phyloP scores from a whole-genome alignment of 2,888 invertebrate genomes.

The Orthonevra nobilis region DNA sequence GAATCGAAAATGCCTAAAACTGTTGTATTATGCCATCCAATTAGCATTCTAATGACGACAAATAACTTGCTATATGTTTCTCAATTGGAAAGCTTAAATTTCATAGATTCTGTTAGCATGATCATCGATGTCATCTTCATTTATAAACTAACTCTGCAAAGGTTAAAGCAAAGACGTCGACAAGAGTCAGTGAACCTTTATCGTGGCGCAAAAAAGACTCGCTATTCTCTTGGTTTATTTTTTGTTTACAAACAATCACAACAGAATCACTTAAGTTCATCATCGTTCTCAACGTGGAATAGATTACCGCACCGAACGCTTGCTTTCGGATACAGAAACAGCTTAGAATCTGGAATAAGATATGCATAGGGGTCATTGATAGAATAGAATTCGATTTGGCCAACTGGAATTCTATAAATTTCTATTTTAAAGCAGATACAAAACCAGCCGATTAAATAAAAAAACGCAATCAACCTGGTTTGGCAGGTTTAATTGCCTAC shows the following conservation, averaged over 20 bases:
- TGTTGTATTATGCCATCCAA: not conserved
- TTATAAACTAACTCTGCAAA: conserved; percentile 1
- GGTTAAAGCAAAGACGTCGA: no score
- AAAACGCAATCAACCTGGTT: not conserved
- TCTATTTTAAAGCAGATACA: not conserved
- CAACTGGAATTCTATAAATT: not conserved
- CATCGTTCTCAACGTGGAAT: not conserved
- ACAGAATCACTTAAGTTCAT: not conserved
- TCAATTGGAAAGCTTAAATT: not conserved
- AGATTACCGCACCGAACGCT: conserved; percentile 7
- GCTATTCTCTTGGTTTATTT: not conserved
- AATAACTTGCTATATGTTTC: no score
- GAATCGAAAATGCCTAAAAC: no score
- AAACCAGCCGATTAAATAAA: not conserved
- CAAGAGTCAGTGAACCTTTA: conserved; percentile 4
- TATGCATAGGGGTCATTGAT: conserved; percentile 8
- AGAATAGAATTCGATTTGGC: not conserved
- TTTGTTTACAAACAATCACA: conserved; percentile 12
- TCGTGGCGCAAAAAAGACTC: conserved; percentile 1
- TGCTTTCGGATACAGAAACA: not conserved
- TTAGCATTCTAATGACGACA: no score
- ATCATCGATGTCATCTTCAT: conserved; percentile 16
- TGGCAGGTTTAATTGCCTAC: not conserved
- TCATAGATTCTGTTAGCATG: not conserved
- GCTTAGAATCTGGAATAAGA: not conserved